Percentiles rank a stretch among this genome's conserved stretches.
phyloP scores from a whole-genome alignment of 2,113 vertebrate genomes.

The Hypocryptadius cinnamomeus region DNA sequence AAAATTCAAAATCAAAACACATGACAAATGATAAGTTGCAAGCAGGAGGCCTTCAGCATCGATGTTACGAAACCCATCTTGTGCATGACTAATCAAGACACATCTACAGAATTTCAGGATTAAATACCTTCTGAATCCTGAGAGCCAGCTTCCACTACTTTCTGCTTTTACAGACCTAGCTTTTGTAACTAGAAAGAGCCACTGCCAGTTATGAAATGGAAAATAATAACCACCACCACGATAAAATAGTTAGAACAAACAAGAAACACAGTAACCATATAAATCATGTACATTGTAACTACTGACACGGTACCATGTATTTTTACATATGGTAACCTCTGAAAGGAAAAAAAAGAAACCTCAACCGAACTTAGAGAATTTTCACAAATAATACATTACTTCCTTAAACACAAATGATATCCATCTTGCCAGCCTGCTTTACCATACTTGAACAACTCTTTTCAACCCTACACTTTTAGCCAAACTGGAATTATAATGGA shows the following conservation, averaged over 20 bases:
- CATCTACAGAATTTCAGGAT: conserved; percentile 28
- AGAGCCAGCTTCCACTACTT: not conserved
- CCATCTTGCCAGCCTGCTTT: not conserved
- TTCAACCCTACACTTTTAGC: not conserved
- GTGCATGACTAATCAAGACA: conserved; percentile 53
- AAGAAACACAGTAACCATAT: not conserved
- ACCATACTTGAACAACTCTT: not conserved
- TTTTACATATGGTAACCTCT: not conserved
- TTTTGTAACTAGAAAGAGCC: not conserved
- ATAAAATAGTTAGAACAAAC: not conserved
- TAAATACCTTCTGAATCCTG: conserved; percentile 28
- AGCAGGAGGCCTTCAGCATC: not conserved
- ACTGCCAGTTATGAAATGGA: not conserved
- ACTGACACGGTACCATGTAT: not conserved
- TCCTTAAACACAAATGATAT: not conserved
- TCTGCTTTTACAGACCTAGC: not conserved
- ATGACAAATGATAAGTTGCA: not conserved
- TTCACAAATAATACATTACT: not conserved
- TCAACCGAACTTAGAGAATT: not conserved
- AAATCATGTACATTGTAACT: not conserved
- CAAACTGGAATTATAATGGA: not conserved
- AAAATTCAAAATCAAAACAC: not conserved
- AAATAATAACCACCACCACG: not conserved
- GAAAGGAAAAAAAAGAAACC: not conserved
- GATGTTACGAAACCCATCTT: conserved; percentile 16